Conservation (phyloP, 1,140 invertebrate genomes). For the Diorhabda carinulata region DNA sequence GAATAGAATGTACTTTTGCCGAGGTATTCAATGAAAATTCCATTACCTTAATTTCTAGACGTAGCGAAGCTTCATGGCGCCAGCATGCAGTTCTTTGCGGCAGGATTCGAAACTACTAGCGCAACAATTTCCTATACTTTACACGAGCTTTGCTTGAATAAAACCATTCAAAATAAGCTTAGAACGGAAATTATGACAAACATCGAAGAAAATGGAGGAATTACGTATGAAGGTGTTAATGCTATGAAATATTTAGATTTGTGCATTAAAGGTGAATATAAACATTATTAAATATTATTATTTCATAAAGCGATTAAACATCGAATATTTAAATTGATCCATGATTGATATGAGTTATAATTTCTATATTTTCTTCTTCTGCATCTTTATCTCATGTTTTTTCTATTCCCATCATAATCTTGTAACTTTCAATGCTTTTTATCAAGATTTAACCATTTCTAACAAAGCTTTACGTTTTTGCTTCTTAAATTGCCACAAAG, state of each 20-base stretch:
- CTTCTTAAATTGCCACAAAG: no score
- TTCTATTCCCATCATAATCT: no score
- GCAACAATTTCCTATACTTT: slow-evolving; percentile 62
- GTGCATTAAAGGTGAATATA: slow-evolving; percentile 45
- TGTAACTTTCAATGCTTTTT: no score
- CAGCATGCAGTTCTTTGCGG: slow-evolving; percentile 58
- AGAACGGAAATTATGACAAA: slow-evolving; percentile 41
- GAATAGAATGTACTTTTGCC: no score
- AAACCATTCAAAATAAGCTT: slow-evolving; percentile 51
- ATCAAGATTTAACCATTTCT: no score
- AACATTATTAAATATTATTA: neutral
- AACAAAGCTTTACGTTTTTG: no score
- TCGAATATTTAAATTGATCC: neutral
- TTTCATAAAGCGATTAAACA: neutral
- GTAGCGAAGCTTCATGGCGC: slow-evolving; percentile 56
- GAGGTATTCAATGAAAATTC: no score
- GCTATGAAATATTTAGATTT: slow-evolving; percentile 50
- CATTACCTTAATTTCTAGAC: slow-evolving; percentile 19
- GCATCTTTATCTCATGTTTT: no score
- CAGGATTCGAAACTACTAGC: slow-evolving; percentile 62
- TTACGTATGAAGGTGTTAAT: slow-evolving; percentile 46
- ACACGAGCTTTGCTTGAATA: slow-evolving; percentile 59
- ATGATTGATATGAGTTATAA: neutral
- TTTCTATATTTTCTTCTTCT: neutral
- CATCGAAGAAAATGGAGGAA: slow-evolving; percentile 30